Evolutionary conservation across 2,888 invertebrate species (phyloP), one percentile per base, ranked within the genome.

Genomic region (Pollenia amentaria): DNA sequence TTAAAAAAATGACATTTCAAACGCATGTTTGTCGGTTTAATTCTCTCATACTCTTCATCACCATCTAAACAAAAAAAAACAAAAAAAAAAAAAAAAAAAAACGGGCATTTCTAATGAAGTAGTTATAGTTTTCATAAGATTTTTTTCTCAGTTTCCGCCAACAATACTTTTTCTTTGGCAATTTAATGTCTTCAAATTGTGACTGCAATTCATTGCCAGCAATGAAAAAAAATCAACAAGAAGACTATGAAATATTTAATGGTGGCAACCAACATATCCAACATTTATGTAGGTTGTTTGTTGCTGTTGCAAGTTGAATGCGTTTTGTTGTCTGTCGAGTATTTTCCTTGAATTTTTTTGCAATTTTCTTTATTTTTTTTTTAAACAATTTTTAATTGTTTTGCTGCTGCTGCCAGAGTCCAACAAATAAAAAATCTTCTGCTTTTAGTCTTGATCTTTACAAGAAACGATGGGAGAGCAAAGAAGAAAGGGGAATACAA

Each of bases 71-170:
- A 44, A 9, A 11, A 44, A 44, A 44, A 44, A 44, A 46, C 38
- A 51, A 4, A 29, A 69, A 40, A 44, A 44, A 46, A 51, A 51
- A 4, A 29, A 69, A 40, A 9, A 8, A 69, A 29, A 18, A 9
- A 11, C 16, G 53, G 65, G 55, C 64, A 70, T 80, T 88, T 86
- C 84, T 88, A 88, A 88, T 88, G 88, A 88, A 88, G 88, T 81
- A 87, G 87, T 87, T 87, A 87, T 29, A 87, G 73, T 85, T 87
- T 87, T 85, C 75, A 82, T 80, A 73, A 60, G 78, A 83, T 78
- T 78, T 84, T 77, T 64, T 80, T 46, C 29, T 57, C 0, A 14
- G 29, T 69, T 57, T 14, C 16, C 21, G 51, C 21, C 44, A 65
- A 65, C 62, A 42, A 62, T 80, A 53, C 29, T 51, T 75, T 75